Evolutionary conservation across 2,888 invertebrate species (phyloP).

Genomic region (Oxytorus armatus): DNA sequence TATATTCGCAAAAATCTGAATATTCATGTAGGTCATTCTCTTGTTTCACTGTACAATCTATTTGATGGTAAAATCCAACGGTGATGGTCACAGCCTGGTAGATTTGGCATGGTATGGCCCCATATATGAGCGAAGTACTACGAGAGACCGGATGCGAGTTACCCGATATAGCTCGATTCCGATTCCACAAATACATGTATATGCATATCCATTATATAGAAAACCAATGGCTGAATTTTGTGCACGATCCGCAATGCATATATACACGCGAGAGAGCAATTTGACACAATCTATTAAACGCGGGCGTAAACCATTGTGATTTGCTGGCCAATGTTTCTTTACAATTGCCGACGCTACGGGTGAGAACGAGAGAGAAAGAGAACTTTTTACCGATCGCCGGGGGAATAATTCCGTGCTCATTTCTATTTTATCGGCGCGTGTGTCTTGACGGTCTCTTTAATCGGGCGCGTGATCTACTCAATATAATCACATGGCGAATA

Average conservation of each 20-base stretch:
- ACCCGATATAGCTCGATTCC: slow-evolving; percentile 64
- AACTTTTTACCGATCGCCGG: slow-evolving; percentile 53
- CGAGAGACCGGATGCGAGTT: slow-evolving; percentile 64
- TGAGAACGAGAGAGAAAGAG: slow-evolving; percentile 6
- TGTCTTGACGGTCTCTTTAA: slow-evolving; percentile 17
- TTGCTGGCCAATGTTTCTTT: slow-evolving; percentile 64
- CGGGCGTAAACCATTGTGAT: slow-evolving; percentile 75
- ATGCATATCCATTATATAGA: no score
- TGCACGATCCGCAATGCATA: slow-evolving; percentile 17
- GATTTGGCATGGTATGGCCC: no score
- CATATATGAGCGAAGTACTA: slow-evolving; percentile 18
- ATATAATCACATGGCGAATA: slow-evolving; percentile 14
- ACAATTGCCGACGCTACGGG: slow-evolving; percentile 38
- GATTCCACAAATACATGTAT: no score
- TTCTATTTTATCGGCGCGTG: slow-evolving; percentile 37
- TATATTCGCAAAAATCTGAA: no score
- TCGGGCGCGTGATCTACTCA: slow-evolving; percentile 19
- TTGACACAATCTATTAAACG: slow-evolving; percentile 78
- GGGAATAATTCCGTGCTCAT: slow-evolving; percentile 42
- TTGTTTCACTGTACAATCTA: no score
- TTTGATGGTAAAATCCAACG: no score
- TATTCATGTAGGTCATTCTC: no score
- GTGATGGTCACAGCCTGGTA: no score
- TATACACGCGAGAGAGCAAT: slow-evolving; percentile 70
- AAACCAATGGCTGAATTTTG: slow-evolving; percentile 45